Base-by-base conservation (phyloP, 2,797 vertebrate genomes). In the Craterocephalus amniculus region DNA sequence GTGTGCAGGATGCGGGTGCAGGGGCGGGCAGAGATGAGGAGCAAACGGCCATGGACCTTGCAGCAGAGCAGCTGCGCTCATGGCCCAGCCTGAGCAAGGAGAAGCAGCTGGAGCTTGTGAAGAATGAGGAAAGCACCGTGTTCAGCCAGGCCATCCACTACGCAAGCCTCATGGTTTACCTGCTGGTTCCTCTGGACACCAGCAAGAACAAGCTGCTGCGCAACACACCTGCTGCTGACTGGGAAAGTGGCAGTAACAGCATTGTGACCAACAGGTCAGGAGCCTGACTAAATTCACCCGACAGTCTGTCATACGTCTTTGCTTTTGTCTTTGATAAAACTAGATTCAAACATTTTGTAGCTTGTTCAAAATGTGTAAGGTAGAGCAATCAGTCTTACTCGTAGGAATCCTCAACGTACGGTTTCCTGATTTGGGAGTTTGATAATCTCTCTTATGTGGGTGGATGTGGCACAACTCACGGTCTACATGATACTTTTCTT, bases 111-210 rank as follows among this genome's bases (percentile, higher is more conserved):
- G 97, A 98, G 88, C 91, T 99, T 65, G 96, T 99, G 45, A 97
- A 98, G 79, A 97, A 94, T 4, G 98, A 99, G 86, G 98, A 99
- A 87, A 99, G 96, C 86, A 99, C 97, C 0, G 98, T 99, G 79
- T 99, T 99, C 92, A 98, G 98, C 84, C 98, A 99, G 91, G 98
- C 98, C 83, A 99, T 99, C 91, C 98, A 99, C 90, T 99, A 99
- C 38, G 96, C 97, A 81, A 98, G 97, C 89, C 97, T 99, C 84
- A 99, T 99, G 98, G 97, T 99, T 27, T 99, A 98, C 76, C 90
- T 99, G 78, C 91, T 99, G 1, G 97, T 99, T 12, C 98, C 98
- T 0, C 83, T 99, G 78, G 98, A 99, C 81, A 95, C 96, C 38
- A 98, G 96, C 89, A 99, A 97, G 93, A 97, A 95, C 91, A 98